phyloP scores from a whole-genome alignment of 2,888 invertebrate genomes.

The Pollenia labialis region DNA sequence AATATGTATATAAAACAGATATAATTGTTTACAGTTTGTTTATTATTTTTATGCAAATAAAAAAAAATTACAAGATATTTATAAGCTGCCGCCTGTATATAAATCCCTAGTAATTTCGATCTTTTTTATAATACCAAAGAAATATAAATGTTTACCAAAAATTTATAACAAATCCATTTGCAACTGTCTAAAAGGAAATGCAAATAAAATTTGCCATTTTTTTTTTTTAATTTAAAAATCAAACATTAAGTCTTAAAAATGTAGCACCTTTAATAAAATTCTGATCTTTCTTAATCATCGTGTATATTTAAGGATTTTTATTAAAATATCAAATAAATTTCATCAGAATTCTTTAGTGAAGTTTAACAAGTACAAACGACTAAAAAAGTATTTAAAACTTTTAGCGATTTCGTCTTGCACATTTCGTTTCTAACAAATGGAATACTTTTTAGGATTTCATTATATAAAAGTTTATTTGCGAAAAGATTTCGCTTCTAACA shows the following conservation, averaged over 20 bases:
- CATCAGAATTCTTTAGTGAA: neutral
- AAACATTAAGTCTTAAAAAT: slow-evolving; percentile 10
- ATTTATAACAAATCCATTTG: slow-evolving; percentile 12
- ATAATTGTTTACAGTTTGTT: slow-evolving; percentile 46
- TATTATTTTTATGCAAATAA: slow-evolving; percentile 50
- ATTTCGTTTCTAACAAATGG: no score
- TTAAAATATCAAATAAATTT: neutral
- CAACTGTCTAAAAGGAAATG: slow-evolving; percentile 25
- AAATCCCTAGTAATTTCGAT: slow-evolving; percentile 24
- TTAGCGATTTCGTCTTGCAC: no score
- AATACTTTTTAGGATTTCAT: no score
- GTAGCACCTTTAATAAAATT: neutral
- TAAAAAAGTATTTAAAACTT: no score
- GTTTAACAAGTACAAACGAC: no score
- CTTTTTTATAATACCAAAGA: slow-evolving; percentile 21
- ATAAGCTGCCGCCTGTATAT: slow-evolving; percentile 14
- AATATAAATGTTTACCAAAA: slow-evolving; percentile 17
- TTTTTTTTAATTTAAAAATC: slow-evolving; percentile 1
- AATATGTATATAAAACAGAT: slow-evolving; percentile 1
- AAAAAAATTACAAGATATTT: slow-evolving; percentile 18
- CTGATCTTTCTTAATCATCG: no score
- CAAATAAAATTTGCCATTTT: slow-evolving; percentile 4
- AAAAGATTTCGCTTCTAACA: no score
- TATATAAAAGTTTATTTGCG: no score
- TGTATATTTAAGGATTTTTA: neutral